phyloP scores from a whole-genome alignment of 1,140 invertebrate species.

The Gonatopus flavifemur region DNA sequence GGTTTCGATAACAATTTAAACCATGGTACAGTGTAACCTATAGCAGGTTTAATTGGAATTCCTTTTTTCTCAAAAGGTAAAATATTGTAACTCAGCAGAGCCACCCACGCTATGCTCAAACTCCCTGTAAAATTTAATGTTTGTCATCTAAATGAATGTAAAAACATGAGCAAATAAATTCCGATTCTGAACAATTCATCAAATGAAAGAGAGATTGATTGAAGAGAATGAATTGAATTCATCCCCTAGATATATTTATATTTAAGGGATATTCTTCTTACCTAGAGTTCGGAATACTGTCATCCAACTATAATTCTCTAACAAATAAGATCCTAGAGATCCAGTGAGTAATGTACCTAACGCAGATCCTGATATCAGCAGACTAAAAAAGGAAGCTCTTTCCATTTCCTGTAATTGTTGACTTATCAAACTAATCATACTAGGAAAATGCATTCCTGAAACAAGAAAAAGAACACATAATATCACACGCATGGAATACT shows the following conservation, averaged over 20 bases:
- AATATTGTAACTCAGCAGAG: constrained; percentile 57
- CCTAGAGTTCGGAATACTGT: constrained; percentile 71
- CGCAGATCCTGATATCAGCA: constrained; percentile 67
- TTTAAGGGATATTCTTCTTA: constrained; percentile 48
- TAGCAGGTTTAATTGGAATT: constrained; percentile 31
- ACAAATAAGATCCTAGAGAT: constrained; percentile 68
- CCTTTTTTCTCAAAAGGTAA: constrained; percentile 42
- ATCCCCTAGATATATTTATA: too few relatives aligned
- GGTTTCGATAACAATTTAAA: constrained; percentile 60
- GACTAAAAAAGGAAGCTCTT: constrained; percentile 70
- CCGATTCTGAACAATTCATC: too few relatives aligned
- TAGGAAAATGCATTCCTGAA: constrained; percentile 70
- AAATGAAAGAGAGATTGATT: too few relatives aligned
- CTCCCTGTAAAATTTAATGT: too few relatives aligned
- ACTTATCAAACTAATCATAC: constrained; percentile 72
- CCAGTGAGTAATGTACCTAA: constrained; percentile 70
- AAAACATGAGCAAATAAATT: too few relatives aligned
- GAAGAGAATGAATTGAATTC: too few relatives aligned
- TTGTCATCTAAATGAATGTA: too few relatives aligned
- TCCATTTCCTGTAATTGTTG: constrained; percentile 67
- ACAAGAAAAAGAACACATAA: constrained; percentile 2
- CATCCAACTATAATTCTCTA: constrained; percentile 70
- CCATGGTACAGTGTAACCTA: constrained; percentile 59
- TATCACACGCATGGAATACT: not conserved
- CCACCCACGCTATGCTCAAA: constrained; percentile 61